Evolutionary conservation across 1,140 invertebrate species (phyloP), one percentile per base, ranked within the genome.

Genomic region (Neodiprion fabricii): DNA sequence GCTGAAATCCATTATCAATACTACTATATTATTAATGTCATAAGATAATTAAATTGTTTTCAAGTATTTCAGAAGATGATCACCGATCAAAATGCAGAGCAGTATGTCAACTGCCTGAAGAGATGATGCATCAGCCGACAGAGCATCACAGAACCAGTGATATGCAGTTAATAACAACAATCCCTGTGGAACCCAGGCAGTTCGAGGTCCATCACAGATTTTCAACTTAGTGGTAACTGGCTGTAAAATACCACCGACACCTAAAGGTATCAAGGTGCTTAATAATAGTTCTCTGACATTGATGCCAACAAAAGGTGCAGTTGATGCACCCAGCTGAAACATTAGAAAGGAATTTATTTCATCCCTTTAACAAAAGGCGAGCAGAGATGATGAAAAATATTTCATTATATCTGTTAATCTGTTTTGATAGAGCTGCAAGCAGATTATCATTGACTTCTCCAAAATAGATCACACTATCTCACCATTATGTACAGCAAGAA

Each of bases 61-160:
- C 5, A 40, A 40, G 28, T 40, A 78, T 65, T 70, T 3, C 10
- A 9, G 23, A 48, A 53, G 49, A 70, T 73, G 53, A 61, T 79
- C 80, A 87, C 85, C 83, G 69, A 88, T 85, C 49, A 87, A 73
- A 61, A 88, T 82, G 67, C 85, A 88, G 21, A 87, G 79, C 67
- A 88, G 75, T 65, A 88, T 81, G 70, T 88, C 87, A 14, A 83
- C 77, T 1, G 87, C 83, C 75, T 86, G 82, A 7, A 88, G 76
- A 8, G 85, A 82, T 7, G 85, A 83, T 5, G 84, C 84, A 67
- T 88, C 87, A 9, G 82, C 80, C 11, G 83, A 82, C 68, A 87
- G 74, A 17, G 87, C 86, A 72, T 88, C 86, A 28, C 84, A 88
- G 74, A 88, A 88, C 81, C 85, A 86, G 70, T 87, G 85, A 72